Conservation (phyloP, 2,797 vertebrate species). For the Girardinus metallicus region DNA sequence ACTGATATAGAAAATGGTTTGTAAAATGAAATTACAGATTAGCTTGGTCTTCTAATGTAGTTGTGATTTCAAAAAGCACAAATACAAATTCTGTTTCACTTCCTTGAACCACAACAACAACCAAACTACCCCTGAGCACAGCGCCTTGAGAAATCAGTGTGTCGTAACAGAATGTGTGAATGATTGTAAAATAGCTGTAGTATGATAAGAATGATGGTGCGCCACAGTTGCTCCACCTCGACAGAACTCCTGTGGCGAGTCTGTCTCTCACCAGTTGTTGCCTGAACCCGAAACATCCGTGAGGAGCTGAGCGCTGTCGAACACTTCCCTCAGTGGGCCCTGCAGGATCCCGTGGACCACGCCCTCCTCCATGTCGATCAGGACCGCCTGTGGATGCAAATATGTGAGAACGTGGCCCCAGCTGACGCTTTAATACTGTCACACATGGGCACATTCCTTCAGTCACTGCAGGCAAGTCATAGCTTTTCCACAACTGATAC, state of each 20-base stretch:
- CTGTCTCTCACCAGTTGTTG: slow-evolving; percentile 94
- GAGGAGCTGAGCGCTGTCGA: slow-evolving; percentile 94
- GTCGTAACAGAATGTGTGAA: background rate
- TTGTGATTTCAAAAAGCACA: background rate
- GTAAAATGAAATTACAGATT: background rate
- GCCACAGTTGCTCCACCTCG: slow-evolving; percentile 3
- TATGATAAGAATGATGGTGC: background rate
- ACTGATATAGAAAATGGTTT: background rate
- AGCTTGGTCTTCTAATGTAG: background rate
- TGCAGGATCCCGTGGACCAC: slow-evolving; percentile 95
- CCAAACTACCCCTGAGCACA: background rate
- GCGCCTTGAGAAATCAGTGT: background rate
- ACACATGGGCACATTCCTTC: slow-evolving; percentile 4
- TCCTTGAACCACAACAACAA: background rate
- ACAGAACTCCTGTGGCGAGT: slow-evolving; percentile 4
- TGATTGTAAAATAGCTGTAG: background rate
- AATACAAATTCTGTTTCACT: background rate
- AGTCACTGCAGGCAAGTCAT: slow-evolving; percentile 5
- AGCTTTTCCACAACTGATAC: background rate
- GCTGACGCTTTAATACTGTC: background rate
- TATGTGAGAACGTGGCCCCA: slow-evolving; percentile 14
- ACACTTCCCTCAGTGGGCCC: slow-evolving; percentile 91
- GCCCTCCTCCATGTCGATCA: slow-evolving; percentile 98
- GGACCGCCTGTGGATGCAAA: slow-evolving; percentile 84
- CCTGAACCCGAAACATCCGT: slow-evolving; percentile 97